Base-by-base conservation (phyloP, 1,140 invertebrate species). In the Polyergus mexicanus region DNA sequence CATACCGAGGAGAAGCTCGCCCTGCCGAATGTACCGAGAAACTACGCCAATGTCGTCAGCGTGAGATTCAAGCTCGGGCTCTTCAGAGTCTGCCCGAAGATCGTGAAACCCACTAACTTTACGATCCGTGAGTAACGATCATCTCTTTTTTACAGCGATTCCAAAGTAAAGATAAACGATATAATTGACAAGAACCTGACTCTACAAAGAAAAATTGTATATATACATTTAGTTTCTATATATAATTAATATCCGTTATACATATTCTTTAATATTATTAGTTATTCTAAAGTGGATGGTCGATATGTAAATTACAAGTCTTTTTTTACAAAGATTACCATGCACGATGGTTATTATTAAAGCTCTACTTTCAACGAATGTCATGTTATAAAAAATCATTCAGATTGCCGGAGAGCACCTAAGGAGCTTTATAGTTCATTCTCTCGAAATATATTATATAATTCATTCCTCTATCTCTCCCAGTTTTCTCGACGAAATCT, bases 1-100 rank as follows among this genome's bases (percentile, higher is more conserved):
- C 94, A 94, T 66, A 95, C 95, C 28, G 95, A 95, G 68, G 95
- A 95, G 74, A 93, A 92, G 85, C 86, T 95, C 22, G 88, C 89
- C 35, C 72, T 92, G 65, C 92, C 93, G 2, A 89, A 94, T 68
- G 38, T 94, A 19, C 88, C 93, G 1, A 88, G 92, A 19, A 93
- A 93, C 72, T 84, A 91, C 19, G 86, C 91, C 1, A 85, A 86
- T 25, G 72, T 85, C 7, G 92, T 94, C 76, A 95, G 91, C 38
- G 94, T 95, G 11, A 92, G 75, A 54, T 95, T 95, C 90, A 95
- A 94, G 74, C 91, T 95, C 22, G 94, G 94, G 3, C 93, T 95
- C 56, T 95, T 95, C 86, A 93, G 93, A 80, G 94, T 93, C 62
- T 95, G 94, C 44, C 91, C 94, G 41, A 94, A 86, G 51, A 94